Percentiles rank a stretch among this genome's conserved stretches.
Evolutionary conservation across 2,888 invertebrate species (phyloP).

Genomic region (Leptinotarsa juncta): DNA sequence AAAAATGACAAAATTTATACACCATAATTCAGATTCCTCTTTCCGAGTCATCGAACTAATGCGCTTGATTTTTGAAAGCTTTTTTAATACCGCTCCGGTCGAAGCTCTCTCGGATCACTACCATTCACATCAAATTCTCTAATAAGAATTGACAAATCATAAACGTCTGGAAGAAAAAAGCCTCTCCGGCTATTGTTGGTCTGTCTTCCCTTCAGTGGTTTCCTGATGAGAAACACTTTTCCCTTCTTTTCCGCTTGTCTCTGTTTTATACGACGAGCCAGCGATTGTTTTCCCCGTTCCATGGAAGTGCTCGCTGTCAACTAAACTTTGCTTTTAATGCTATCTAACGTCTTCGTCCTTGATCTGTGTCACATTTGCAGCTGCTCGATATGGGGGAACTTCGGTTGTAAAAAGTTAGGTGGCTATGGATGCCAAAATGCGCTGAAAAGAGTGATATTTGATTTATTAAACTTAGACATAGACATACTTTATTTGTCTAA

Average conservation of each 20-base stretch:
- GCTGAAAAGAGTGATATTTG: too few species aligned
- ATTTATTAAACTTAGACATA: too few species aligned
- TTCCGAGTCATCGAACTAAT: background rate
- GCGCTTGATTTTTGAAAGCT: slow-evolving; percentile 9
- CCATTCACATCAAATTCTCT: slow-evolving; percentile 10
- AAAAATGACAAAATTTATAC: background rate
- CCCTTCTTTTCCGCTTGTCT: slow-evolving; percentile 37
- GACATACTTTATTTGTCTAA: too few species aligned
- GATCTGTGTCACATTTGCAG: slow-evolving; percentile 36
- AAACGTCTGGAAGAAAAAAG: slow-evolving; percentile 27
- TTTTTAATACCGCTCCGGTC: background rate
- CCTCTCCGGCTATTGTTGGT: slow-evolving; percentile 47
- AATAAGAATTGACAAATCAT: slow-evolving; percentile 24
- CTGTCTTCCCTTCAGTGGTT: slow-evolving; percentile 54
- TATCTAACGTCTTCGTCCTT: slow-evolving; percentile 46
- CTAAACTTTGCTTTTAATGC: slow-evolving; percentile 59
- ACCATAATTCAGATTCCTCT: background rate
- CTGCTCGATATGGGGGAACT: slow-evolving; percentile 21
- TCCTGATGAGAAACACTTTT: slow-evolving; percentile 52
- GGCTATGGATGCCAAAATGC: background rate
- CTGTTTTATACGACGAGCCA: slow-evolving; percentile 32
- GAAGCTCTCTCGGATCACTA: background rate
- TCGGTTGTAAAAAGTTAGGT: background rate
- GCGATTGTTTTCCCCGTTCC: slow-evolving; percentile 38
- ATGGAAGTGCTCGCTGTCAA: slow-evolving; percentile 55